Conservation (phyloP, 2,888 invertebrate genomes). For the Andrena praecox region DNA sequence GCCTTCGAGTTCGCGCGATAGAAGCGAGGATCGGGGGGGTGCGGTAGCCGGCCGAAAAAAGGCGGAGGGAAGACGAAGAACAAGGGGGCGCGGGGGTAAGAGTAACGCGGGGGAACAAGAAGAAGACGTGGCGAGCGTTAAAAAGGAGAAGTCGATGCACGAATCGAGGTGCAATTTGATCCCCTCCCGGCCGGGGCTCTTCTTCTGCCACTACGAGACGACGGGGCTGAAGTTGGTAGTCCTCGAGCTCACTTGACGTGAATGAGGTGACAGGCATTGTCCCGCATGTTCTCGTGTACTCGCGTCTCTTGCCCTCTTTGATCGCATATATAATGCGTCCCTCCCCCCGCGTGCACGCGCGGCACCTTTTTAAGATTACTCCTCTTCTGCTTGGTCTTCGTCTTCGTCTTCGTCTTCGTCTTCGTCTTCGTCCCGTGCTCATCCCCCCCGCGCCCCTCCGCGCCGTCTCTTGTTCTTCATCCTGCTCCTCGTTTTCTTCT, state of each 20-base stretch:
- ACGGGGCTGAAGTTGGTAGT: slow-evolving; percentile 73
- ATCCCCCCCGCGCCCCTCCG: neutral
- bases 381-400: slow-evolving; percentile 7
- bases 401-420: slow-evolving; percentile 26
- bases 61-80: slow-evolving; percentile 24
- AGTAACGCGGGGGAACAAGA: slow-evolving; percentile 41
- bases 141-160: slow-evolving; percentile 81
- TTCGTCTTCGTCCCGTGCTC: slow-evolving; percentile 15
- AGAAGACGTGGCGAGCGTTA: slow-evolving; percentile 60
- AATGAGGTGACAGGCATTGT: slow-evolving; percentile 77
- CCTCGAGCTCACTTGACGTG: slow-evolving; percentile 77
- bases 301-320: slow-evolving; percentile 70
- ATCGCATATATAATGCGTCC: slow-evolving; percentile 74
- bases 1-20: slow-evolving; percentile 7
- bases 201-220: slow-evolving; percentile 62
- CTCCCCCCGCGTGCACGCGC: slow-evolving; percentile 66
- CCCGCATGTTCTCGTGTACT: slow-evolving; percentile 71
- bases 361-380: slow-evolving; percentile 71
- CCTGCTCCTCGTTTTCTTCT: neutral
- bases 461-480: slow-evolving; percentile 9
- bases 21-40: slow-evolving; percentile 33
- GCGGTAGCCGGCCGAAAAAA: neutral
- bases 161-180: slow-evolving; percentile 82
- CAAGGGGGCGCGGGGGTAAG: slow-evolving; percentile 26
- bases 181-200: slow-evolving; percentile 64